Evolutionary conservation across 2,113 vertebrate species (phyloP).

Genomic region (Eptatretus burgeri): DNA sequence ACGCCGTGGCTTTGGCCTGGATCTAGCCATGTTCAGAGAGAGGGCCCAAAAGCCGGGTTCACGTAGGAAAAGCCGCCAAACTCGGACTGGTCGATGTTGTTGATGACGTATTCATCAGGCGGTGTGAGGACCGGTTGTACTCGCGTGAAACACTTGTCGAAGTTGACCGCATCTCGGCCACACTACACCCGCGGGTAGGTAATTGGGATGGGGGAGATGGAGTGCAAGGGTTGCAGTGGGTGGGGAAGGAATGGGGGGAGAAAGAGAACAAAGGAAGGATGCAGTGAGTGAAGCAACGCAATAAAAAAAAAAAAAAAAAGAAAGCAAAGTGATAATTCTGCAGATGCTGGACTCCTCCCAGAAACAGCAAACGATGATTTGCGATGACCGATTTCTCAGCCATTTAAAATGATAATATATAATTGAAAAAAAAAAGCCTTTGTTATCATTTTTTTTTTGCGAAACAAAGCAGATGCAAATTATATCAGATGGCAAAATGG

Average conservation of each 20-base stretch:
- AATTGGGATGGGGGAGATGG: constrained; percentile 17
- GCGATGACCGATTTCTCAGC: too few species aligned
- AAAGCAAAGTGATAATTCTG: too few species aligned
- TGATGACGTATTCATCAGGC: constrained; percentile 76
- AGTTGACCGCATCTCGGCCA: constrained; percentile 86
- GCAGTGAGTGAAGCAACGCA: background rate
- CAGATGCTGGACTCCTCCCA: too few species aligned
- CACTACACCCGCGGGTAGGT: constrained; percentile 19
- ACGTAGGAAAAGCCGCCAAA: constrained; percentile 84
- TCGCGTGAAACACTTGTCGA: constrained; percentile 90
- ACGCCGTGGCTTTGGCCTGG: too few species aligned
- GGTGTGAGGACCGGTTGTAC: constrained; percentile 75
- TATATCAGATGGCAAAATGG: too few species aligned
- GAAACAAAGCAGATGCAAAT: too few species aligned
- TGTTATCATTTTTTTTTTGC: background rate
- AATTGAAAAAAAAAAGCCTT: background rate
- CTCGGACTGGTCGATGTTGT: constrained; percentile 90
- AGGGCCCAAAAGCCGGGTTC: constrained; percentile 33
- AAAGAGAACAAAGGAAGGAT: background rate
- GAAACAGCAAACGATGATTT: too few species aligned
- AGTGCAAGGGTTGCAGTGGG: constrained; percentile 21
- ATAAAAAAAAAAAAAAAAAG: too few species aligned
- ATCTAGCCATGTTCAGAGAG: background rate
- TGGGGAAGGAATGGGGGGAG: background rate
- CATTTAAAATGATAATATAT: too few species aligned